Conservation (phyloP, 2,113 vertebrate species). For the Aldabrachelys gigantea region DNA sequence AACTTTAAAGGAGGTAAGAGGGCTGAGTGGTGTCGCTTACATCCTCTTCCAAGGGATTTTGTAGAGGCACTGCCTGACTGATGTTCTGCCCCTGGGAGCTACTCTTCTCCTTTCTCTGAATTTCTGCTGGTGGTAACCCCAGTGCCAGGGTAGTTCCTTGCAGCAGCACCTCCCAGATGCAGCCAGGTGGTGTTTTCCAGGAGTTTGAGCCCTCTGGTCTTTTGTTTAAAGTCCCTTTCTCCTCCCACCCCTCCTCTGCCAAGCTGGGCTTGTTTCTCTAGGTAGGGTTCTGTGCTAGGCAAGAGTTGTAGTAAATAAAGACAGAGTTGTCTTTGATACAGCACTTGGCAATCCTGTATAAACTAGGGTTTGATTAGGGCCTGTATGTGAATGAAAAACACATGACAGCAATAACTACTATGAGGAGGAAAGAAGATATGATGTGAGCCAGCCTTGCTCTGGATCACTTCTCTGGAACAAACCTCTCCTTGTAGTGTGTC, state of each 20-base stretch:
- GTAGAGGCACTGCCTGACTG: background rate
- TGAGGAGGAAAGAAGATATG: background rate
- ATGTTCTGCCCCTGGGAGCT: background rate
- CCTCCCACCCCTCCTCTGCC: too few relatives aligned
- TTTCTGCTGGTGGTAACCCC: background rate
- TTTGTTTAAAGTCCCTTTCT: too few relatives aligned
- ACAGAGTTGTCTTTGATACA: background rate
- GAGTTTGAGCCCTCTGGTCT: too few relatives aligned
- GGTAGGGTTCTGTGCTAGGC: too few relatives aligned
- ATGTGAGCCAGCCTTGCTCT: background rate
- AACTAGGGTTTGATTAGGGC: background rate
- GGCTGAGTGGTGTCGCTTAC: background rate
- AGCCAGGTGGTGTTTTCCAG: background rate
- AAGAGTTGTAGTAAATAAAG: too few relatives aligned
- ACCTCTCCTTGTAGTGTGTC: background rate
- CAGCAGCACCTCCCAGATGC: too few relatives aligned
- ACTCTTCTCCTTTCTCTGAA: background rate
- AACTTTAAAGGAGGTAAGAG: background rate
- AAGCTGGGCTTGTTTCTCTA: too few relatives aligned
- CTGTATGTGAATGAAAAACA: slow-evolving; percentile 11
- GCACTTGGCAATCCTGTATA: background rate
- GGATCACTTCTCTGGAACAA: too few relatives aligned
- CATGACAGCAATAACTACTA: fast-evolving
- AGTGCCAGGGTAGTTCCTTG: too few relatives aligned
- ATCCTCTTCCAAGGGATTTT: background rate